Evolutionary conservation across 2,888 invertebrate species (phyloP), one percentile per base, ranked within the genome.

Genomic region (Acleris sparsana): DNA sequence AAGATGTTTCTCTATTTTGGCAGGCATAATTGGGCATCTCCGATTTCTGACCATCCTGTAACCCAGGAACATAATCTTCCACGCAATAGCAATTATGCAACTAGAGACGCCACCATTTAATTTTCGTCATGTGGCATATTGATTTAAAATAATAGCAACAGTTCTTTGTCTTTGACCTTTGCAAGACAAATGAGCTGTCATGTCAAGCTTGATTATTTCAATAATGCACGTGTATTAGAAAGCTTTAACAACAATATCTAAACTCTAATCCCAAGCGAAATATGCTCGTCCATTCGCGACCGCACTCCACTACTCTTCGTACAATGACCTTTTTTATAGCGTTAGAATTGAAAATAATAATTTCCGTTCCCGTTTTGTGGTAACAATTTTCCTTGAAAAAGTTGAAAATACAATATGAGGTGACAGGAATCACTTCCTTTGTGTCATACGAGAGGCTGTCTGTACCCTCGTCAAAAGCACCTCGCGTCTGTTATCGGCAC

Each of bases 351-450:
- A 44, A 55, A 56, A 13, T 6, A 22, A 33, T 17, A 55, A 55
- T 25, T 58, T 58, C 20, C 25, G n/a, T 46, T 48, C 25, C 7
- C 48, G 11, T 39, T 33, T 58, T 29, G 17, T 59, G 48, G 20
- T 49, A 55, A 46, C 29, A 64, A 39, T 59, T 53, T 33, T 25
- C 25, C n/a, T 39, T 11, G 51, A n/a, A 52, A 56, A 56, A 52
- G 44, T 44, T 56, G 33, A 56, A 65, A 60, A 29, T 61, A 52
- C 59, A 51, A 46, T n/a, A n/a, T 53, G 48, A 51, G 60, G 44
- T 49, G 55, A 60, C 65, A 65, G 55, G 44, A 65, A 65, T 65
- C 65, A 56, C 61, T 65, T 61, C 65, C 56, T 65, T 65, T 61
- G 65, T 65, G 65, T 61, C 51, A 61, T 56, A 56, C 61, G 51